phyloP scores from a whole-genome alignment of 2,888 invertebrate genomes.

The Clusia tigrina region DNA sequence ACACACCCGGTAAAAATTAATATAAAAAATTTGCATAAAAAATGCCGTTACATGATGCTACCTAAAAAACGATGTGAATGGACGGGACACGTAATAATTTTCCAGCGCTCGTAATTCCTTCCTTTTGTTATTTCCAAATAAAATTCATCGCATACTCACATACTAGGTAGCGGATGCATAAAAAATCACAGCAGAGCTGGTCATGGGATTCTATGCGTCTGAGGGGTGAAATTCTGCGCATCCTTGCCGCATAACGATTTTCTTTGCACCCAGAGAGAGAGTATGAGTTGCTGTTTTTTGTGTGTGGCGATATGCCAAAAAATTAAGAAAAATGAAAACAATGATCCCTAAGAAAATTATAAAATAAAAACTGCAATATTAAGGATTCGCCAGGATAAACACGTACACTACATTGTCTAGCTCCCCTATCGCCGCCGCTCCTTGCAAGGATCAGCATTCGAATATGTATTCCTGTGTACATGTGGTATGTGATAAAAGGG shows the following conservation, averaged over 20 bases:
- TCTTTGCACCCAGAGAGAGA: neutral
- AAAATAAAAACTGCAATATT: conserved; percentile 37
- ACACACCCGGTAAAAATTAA: conserved; percentile 48
- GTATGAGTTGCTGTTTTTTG: conserved; percentile 15
- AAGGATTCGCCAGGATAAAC: conserved; percentile 39
- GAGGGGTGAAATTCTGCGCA: conserved; percentile 39
- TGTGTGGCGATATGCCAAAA: conserved; percentile 30
- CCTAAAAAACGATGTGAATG: conserved; percentile 41
- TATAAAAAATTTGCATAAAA: conserved; percentile 63
- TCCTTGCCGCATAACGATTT: conserved; percentile 15
- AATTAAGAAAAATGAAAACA: conserved; percentile 31
- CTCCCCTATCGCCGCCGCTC: conserved; percentile 10
- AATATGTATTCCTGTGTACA: conserved; percentile 9
- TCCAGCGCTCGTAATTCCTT: conserved; percentile 28
- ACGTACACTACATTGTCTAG: conserved; percentile 15
- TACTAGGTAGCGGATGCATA: conserved; percentile 21
- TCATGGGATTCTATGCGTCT: conserved; percentile 17
- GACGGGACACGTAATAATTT: conserved; percentile 43
- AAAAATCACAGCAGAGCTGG: conserved; percentile 27
- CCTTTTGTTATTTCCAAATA: conserved; percentile 29
- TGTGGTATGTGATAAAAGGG: conserved; percentile 20
- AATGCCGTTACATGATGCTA: conserved; percentile 60
- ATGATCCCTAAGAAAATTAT: conserved; percentile 32
- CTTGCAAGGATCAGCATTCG: neutral
- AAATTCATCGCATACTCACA: conserved; percentile 21